These are phyloP conservation scores for Myioborus melanocephalus DNA, from an alignment of 2,797 vertebrate genomes.

Conservation along the genomic window DNA sequence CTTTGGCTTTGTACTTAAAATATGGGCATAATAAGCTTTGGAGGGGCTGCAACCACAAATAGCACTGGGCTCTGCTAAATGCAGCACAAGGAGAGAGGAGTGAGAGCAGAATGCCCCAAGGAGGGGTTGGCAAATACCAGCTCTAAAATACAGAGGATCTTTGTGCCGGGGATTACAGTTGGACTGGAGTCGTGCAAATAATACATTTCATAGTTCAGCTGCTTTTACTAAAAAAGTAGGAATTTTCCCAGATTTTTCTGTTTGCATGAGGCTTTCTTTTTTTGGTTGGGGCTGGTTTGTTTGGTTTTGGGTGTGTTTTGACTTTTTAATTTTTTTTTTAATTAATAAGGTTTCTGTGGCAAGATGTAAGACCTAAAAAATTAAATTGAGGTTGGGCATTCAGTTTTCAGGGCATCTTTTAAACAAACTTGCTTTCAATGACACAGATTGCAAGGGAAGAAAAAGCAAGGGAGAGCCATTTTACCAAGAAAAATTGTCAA, in stretches of 20 bases:
- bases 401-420: not conserved
- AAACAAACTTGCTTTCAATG: not conserved
- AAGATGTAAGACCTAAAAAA: not conserved
- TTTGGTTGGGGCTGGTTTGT: not conserved
- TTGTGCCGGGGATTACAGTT: not conserved
- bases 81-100: not conserved
- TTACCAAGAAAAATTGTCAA: not conserved
- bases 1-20: conserved; percentile 32
- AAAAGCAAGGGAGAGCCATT: not conserved
- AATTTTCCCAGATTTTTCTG: not conserved
- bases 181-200: conserved; percentile 17
- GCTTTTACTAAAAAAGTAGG: not conserved
- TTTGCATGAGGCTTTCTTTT: not conserved
- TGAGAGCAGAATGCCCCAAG: not conserved
- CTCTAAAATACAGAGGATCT: not conserved
- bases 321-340: not conserved
- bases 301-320: not conserved
- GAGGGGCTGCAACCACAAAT: not conserved
- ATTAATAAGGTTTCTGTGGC: not conserved
- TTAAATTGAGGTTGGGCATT: not conserved
- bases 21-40: conserved; percentile 15
- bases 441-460: not conserved
- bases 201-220: not conserved
- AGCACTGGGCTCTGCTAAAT: not conserved
- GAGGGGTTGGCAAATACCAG: conserved; percentile 1